Conservation (phyloP, 2,113 vertebrate species). For the Dicaeum eximium region DNA sequence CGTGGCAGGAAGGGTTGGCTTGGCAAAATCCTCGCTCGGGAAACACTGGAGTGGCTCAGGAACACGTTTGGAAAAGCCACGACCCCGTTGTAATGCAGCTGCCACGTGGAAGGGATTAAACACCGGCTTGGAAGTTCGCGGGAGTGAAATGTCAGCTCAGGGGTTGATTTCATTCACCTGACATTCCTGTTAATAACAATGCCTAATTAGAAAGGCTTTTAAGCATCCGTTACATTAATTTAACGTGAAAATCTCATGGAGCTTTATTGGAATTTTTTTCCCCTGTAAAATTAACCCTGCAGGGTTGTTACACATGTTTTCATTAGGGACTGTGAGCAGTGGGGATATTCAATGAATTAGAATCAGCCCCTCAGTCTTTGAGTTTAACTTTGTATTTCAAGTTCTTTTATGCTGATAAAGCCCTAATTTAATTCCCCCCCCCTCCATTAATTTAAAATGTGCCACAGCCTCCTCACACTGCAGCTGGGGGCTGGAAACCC, state of each 20-base stretch:
- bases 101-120: neutral
- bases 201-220: conserved; percentile 79
- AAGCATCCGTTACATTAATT: conserved; percentile 77
- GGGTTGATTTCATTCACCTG: conserved; percentile 72
- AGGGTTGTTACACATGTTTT: conserved; percentile 76
- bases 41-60: neutral
- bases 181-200: conserved; percentile 74
- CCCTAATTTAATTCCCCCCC: neutral
- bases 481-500: neutral
- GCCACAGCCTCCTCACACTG: neutral
- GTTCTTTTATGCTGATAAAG: conserved; percentile 25
- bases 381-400: conserved; percentile 40
- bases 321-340: conserved; percentile 66
- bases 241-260: conserved; percentile 71
- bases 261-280: conserved; percentile 69
- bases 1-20: neutral
- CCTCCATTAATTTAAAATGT: neutral
- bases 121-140: conserved; percentile 24
- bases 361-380: conserved; percentile 58
- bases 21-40: neutral
- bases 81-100: neutral
- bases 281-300: conserved; percentile 74
- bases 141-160: conserved; percentile 59
- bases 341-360: conserved; percentile 64
- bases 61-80: neutral